A percentile compares a stretch with the other conserved stretches of the same genome.
These are phyloP conservation scores for Drosophila carrolli DNA, from an alignment of 1,140 invertebrate species.

Conservation along the genomic window DNA sequence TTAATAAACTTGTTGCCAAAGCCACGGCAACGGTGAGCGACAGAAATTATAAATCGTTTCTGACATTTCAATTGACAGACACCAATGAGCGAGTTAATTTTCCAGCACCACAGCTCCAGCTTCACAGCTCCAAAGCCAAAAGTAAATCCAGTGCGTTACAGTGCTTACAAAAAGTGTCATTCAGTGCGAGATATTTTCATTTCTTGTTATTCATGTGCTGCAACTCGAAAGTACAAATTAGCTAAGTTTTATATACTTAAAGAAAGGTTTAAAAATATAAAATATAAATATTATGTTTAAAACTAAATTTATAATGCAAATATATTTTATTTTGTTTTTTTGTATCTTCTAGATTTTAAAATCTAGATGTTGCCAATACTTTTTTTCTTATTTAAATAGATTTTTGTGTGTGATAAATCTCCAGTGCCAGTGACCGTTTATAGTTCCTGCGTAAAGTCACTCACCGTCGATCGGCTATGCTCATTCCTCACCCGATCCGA, in stretches of 20 bases:
- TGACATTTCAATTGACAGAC: conserved; percentile 83
- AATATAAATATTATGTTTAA: too few relatives aligned
- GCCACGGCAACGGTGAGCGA: conserved; percentile 48
- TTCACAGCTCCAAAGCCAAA: conserved; percentile 24
- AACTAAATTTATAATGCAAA: too few relatives aligned
- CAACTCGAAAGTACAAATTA: too few relatives aligned
- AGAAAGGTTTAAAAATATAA: too few relatives aligned
- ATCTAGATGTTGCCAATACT: too few relatives aligned
- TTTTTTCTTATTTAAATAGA: neutral
- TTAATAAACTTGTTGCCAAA: conserved; percentile 78
- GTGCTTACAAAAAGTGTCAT: conserved; percentile 39
- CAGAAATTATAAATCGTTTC: conserved; percentile 82
- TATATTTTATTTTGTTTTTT: too few relatives aligned
- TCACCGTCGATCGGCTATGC: neutral
- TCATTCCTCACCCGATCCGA: neutral
- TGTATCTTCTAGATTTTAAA: too few relatives aligned
- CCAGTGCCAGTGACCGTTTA: neutral
- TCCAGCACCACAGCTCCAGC: conserved; percentile 50
- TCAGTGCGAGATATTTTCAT: too few relatives aligned
- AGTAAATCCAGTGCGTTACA: conserved; percentile 35
- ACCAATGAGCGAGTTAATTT: conserved; percentile 83
- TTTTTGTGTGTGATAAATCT: neutral
- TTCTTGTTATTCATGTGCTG: too few relatives aligned
- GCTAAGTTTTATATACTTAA: too few relatives aligned
- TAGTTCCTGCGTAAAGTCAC: neutral